Evolutionary conservation across 2,888 invertebrate genomes (phyloP).

Genomic region (Hypena proboscidalis): DNA sequence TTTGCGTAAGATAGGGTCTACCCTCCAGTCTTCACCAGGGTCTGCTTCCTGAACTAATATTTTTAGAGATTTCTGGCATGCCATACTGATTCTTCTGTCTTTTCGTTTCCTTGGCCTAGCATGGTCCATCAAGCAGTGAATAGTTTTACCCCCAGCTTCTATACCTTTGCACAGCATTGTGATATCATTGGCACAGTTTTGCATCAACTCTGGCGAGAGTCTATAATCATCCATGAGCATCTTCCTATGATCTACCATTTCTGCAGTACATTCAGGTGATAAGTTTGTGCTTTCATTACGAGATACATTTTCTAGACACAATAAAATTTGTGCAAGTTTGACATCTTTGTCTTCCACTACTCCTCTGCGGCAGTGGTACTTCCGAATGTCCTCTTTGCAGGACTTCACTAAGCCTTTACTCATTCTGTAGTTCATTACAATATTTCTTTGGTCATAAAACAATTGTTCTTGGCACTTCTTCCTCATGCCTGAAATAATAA

Average conservation of each 20-base stretch:
- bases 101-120: slow-evolving; percentile 88
- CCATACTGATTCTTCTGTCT: slow-evolving; percentile 87
- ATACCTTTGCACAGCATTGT: slow-evolving; percentile 89
- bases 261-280: slow-evolving; percentile 91
- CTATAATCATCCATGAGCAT: slow-evolving; percentile 97
- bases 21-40: slow-evolving; percentile 97
- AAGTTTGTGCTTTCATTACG: slow-evolving; percentile 90
- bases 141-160: slow-evolving; percentile 94
- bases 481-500: slow-evolving; percentile 78
- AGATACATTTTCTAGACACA: slow-evolving; percentile 94
- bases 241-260: slow-evolving; percentile 96
- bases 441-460: slow-evolving; percentile 93
- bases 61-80: slow-evolving; percentile 92
- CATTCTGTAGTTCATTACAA: slow-evolving; percentile 95
- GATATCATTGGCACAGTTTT: slow-evolving; percentile 94
- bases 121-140: slow-evolving; percentile 98
- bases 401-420: slow-evolving; percentile 95
- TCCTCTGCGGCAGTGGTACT: slow-evolving; percentile 93
- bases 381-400: slow-evolving; percentile 95
- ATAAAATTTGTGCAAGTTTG: slow-evolving; percentile 94
- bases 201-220: slow-evolving; percentile 96
- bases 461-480: slow-evolving; percentile 93
- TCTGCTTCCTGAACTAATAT: slow-evolving; percentile 93
- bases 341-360: slow-evolving; percentile 93
- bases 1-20: slow-evolving; percentile 95